Evolutionary conservation across 2,113 vertebrate species (phyloP), one percentile per base, ranked within the genome.

Genomic region (Clarias magur): DNA sequence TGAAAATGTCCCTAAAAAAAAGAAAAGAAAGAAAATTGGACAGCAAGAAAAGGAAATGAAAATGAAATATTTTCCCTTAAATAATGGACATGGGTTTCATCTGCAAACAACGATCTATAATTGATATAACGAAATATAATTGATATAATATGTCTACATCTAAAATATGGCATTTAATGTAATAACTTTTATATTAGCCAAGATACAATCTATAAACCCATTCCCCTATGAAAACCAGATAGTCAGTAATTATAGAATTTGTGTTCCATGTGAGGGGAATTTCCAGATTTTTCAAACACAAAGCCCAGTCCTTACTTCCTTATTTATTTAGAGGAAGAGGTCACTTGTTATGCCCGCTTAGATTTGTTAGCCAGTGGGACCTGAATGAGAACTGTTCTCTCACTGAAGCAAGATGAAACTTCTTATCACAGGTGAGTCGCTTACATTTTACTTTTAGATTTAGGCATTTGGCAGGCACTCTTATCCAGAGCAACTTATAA

Each of bases 391-490:
- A 23, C 34, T 3, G 3, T 11, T 75, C 16, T 85, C 30, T 48
- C 30, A 42, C 30, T 48, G 57, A 60, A 75, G 15, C 21, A 70
- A 59, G 70, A 70, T 42, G 30, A 57, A 87, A 23, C 23, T 54
- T 16, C 79, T 42, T 42, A 89, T 75, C 57, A 85, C 90, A 85
- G 89, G 90, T 92, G 76, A 91, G 89, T 83, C 12, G 12, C 53
- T 27, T 4, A 48, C 7, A 48, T 48, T 48, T 48, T 6, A 48
- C 7, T 9, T 48, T 48, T 48, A 48, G 48, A 48, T 48, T 48
- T 48, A 48, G 48, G 48, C 48, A 48, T 8, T 48, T 48, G 48
- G 48, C 48, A 48, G 42, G 8, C 48, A 7, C 48, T 0, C 6
- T 8, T 48, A 48, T 48, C 48, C 48, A 48, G 48, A 48, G 7